Evolutionary conservation across 2,888 invertebrate species (phyloP).

Genomic region (Gortyna flavago): DNA sequence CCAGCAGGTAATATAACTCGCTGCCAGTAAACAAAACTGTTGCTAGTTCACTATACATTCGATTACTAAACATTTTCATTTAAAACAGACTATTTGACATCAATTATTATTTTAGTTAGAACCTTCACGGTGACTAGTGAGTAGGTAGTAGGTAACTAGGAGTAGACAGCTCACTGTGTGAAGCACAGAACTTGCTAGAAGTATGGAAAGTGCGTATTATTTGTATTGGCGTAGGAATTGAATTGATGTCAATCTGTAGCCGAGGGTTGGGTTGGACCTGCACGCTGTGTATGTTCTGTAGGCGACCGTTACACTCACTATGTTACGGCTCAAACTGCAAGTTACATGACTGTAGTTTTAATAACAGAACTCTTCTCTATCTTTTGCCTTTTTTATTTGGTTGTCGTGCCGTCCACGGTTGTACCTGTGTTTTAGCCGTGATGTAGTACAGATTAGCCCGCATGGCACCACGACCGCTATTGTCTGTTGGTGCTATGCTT

Average conservation of each 20-base stretch:
- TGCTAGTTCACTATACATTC: slow-evolving; percentile 36
- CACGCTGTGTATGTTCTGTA: slow-evolving; percentile 44
- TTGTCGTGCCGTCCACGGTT: no score
- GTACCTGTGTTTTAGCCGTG: slow-evolving; percentile 14
- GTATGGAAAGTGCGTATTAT: slow-evolving; percentile 14
- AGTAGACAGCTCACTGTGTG: slow-evolving; percentile 2
- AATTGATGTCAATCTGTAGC: slow-evolving; percentile 40
- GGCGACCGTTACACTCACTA: slow-evolving; percentile 16
- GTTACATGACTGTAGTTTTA: neutral
- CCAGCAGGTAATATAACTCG: slow-evolving; percentile 66
- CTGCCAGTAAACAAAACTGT: slow-evolving; percentile 60
- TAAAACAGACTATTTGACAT: slow-evolving; percentile 32
- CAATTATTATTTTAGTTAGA: slow-evolving; percentile 20
- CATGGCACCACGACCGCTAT: slow-evolving; percentile 43
- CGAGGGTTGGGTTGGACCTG: slow-evolving; percentile 50
- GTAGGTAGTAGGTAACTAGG: slow-evolving; percentile 33
- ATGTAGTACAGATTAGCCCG: neutral
- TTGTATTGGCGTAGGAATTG: slow-evolving; percentile 37
- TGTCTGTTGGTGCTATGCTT: slow-evolving; percentile 42
- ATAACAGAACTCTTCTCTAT: neutral
- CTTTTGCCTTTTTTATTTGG: no score
- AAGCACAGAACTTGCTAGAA: slow-evolving; percentile 5
- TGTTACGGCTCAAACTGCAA: slow-evolving; percentile 19
- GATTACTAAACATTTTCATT: slow-evolving; percentile 14
- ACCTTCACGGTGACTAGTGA: slow-evolving; percentile 29